These are phyloP conservation scores for Malurus elegans DNA, from an alignment of 2,113 vertebrate species.

Conservation along the genomic window DNA sequence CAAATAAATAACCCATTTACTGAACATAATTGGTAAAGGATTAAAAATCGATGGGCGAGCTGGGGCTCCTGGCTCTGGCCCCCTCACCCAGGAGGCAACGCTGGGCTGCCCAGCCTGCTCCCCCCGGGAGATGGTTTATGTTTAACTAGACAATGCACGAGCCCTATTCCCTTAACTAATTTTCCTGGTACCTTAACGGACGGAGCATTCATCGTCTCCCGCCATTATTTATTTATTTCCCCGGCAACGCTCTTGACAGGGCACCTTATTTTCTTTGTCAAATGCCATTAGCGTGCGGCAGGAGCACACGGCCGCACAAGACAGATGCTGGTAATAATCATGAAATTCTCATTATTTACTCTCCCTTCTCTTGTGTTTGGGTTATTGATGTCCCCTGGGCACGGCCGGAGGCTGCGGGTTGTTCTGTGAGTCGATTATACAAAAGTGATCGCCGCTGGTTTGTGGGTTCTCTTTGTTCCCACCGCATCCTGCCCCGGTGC, in stretches of 20 bases:
- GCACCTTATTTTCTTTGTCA: slow-evolving; percentile 63
- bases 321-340: slow-evolving; percentile 55
- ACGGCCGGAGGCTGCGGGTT: neutral
- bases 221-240: slow-evolving; percentile 63
- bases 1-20: slow-evolving; percentile 54
- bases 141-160: slow-evolving; percentile 6
- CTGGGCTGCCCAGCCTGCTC: neutral
- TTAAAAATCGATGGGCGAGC: slow-evolving; percentile 43
- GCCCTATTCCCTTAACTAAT: slow-evolving; percentile 46
- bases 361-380: slow-evolving; percentile 6
- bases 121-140: neutral
- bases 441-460: neutral
- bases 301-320: neutral
- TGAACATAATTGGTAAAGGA: neutral
- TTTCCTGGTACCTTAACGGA: neutral
- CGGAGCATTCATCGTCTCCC: neutral
- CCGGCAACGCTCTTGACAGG: neutral
- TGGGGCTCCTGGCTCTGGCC: rapidly evolving
- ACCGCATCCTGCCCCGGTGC: rapidly evolving
- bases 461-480: slow-evolving; percentile 2
- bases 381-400: slow-evolving; percentile 48
- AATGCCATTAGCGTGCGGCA: slow-evolving; percentile 48
- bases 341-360: slow-evolving; percentile 57
- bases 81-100: neutral
- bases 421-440: neutral